These are phyloP conservation scores for Rhinolophus ferrumequinum DNA, from an alignment of 2,113 vertebrate species.

Conservation along the genomic window DNA sequence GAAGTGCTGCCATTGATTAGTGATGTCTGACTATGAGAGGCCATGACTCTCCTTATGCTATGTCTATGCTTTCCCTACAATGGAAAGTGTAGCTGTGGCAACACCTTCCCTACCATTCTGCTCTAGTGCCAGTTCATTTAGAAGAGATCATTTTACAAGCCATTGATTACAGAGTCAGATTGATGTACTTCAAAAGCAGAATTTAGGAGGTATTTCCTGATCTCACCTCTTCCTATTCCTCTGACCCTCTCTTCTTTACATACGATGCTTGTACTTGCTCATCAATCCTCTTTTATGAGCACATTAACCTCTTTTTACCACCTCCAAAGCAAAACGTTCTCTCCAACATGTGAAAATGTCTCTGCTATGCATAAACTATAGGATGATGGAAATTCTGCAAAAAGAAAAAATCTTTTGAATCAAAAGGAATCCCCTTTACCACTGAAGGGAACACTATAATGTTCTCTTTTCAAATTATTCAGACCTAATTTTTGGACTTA, in stretches of 20 bases:
- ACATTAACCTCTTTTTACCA: neutral
- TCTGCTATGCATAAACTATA: neutral
- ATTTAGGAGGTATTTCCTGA: neutral
- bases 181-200: neutral
- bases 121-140: neutral
- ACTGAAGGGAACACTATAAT: neutral
- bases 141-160: neutral
- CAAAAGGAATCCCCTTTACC: neutral
- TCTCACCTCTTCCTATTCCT: neutral
- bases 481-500: slow-evolving; percentile 53
- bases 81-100: neutral
- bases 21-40: neutral
- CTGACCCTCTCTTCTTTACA: neutral
- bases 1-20: neutral
- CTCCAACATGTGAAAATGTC: neutral
- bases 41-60: fast-evolving
- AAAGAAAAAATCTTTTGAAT: slow-evolving; percentile 23
- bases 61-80: neutral
- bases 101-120: neutral
- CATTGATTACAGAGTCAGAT: neutral
- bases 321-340: neutral
- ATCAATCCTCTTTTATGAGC: neutral
- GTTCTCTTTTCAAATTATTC: slow-evolving; percentile 29
- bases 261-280: neutral
- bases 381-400: slow-evolving; percentile 4